Evolutionary conservation across 2,797 vertebrate genomes (phyloP).

Genomic region (Anguilla pacifica): DNA sequence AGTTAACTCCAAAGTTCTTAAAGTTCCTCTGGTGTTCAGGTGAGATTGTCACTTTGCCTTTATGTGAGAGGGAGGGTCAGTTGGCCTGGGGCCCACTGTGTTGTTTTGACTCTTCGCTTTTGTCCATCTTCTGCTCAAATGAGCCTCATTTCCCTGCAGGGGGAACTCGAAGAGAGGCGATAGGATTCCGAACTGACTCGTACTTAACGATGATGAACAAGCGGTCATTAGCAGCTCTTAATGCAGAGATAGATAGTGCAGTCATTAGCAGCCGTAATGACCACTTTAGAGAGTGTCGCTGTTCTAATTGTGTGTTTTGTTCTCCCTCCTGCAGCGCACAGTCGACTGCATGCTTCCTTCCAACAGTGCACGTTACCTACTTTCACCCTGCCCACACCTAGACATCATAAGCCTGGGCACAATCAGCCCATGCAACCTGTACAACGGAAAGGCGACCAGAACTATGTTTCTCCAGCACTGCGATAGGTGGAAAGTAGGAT

Average conservation of each 20-base stretch:
- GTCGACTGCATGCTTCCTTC: constrained; percentile 48
- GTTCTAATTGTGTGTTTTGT: constrained; percentile 62
- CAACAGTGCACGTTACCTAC: constrained; percentile 23
- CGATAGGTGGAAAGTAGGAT: neutral
- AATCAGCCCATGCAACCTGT: neutral
- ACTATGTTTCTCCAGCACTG: neutral
- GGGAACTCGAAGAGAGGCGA: constrained; percentile 65
- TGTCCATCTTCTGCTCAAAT: constrained; percentile 55
- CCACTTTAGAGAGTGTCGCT: constrained; percentile 65
- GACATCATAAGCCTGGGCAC: neutral
- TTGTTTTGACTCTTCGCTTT: constrained; percentile 48
- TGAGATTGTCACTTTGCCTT: constrained; percentile 8
- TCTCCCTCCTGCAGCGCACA: constrained; percentile 54
- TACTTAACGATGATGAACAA: constrained; percentile 78
- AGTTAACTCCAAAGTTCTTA: neutral
- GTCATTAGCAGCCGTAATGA: constrained; percentile 79
- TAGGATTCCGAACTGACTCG: constrained; percentile 74
- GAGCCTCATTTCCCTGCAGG: constrained; percentile 50
- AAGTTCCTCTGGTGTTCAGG: neutral
- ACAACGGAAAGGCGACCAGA: neutral
- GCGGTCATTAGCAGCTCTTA: constrained; percentile 75
- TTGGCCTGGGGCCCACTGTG: constrained; percentile 38
- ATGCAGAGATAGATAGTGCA: constrained; percentile 71
- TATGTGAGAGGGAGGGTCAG: neutral
- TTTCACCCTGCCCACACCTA: constrained; percentile 39